Percentiles rank a stretch among this genome's conserved stretches.
phyloP scores from a whole-genome alignment of 2,113 vertebrate genomes.

The Pao palembangensis region DNA sequence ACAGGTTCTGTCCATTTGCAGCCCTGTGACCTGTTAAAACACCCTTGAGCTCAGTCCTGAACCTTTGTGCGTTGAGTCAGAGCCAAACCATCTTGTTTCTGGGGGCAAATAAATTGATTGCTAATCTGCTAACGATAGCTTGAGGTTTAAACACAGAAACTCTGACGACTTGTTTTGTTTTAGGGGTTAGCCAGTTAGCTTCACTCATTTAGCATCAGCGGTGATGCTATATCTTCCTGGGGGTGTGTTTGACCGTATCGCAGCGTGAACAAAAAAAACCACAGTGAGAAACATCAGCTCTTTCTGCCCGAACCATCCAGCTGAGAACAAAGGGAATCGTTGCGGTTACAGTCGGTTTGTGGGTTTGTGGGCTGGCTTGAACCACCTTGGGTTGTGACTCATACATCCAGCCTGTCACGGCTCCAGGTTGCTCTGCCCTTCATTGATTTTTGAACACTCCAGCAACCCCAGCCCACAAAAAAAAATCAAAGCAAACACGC shows the following conservation, averaged over 20 bases:
- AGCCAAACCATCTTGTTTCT: conserved; percentile 33
- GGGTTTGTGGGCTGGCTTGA: neutral
- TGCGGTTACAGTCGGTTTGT: neutral
- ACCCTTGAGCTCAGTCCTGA: conserved; percentile 26
- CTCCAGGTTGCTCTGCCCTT: neutral
- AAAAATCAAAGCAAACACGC: too few species aligned
- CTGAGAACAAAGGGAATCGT: too few species aligned
- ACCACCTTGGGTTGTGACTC: neutral
- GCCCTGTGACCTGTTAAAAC: conserved; percentile 46
- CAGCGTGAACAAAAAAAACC: too few species aligned
- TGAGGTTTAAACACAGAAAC: neutral
- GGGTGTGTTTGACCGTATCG: too few species aligned
- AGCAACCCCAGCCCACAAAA: neutral
- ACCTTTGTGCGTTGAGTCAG: conserved; percentile 21
- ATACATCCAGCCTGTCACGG: neutral
- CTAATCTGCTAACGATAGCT: conserved; percentile 6
- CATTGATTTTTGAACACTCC: neutral
- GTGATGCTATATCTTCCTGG: too few species aligned
- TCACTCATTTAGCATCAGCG: too few species aligned
- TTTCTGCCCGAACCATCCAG: too few species aligned
- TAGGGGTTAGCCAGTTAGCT: too few species aligned
- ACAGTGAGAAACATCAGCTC: too few species aligned
- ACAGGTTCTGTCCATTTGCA: conserved; percentile 55
- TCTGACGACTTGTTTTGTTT: neutral
- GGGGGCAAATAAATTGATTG: conserved; percentile 16